A percentile compares a stretch with the other conserved stretches of the same genome.
These are phyloP conservation scores for Pseudocheirus occidentalis DNA, from an alignment of 2,797 vertebrate genomes.

Conservation along the genomic window DNA sequence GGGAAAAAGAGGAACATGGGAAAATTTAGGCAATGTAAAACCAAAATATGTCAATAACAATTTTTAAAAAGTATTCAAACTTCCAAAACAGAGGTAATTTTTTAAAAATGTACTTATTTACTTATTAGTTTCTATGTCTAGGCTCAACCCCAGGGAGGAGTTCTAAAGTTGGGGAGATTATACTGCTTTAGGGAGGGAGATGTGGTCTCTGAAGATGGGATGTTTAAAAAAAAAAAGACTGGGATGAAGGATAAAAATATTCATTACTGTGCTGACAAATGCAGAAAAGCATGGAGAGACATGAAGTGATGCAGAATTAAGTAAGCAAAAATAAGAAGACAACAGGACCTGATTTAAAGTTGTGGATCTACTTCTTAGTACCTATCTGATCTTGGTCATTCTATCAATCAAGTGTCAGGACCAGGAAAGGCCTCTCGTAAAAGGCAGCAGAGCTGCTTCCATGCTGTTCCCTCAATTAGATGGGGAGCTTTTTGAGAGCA, in stretches of 20 bases:
- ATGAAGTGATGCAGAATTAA: neutral
- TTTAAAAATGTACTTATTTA: neutral
- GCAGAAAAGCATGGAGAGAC: neutral
- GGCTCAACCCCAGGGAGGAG: neutral
- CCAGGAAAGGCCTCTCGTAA: neutral
- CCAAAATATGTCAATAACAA: neutral
- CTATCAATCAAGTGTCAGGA: neutral
- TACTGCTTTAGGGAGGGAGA: neutral
- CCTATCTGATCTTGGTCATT: neutral
- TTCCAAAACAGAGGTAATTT: neutral
- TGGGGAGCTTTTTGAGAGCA: neutral
- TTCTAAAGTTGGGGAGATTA: neutral
- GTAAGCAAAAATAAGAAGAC: neutral
- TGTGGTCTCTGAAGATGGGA: neutral
- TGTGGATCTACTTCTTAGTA: neutral
- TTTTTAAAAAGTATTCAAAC: neutral
- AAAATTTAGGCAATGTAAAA: neutral
- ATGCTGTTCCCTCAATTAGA: neutral
- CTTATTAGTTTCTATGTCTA: neutral
- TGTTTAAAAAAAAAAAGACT: neutral
- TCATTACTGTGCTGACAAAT: neutral
- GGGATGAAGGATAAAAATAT: neutral
- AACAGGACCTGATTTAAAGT: neutral
- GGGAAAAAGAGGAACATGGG: neutral
- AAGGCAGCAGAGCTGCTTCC: neutral